Percentiles rank a stretch among this genome's conserved stretches.
phyloP scores from a whole-genome alignment of 2,888 invertebrate genomes.

The Rhynchonema sp. region DNA sequence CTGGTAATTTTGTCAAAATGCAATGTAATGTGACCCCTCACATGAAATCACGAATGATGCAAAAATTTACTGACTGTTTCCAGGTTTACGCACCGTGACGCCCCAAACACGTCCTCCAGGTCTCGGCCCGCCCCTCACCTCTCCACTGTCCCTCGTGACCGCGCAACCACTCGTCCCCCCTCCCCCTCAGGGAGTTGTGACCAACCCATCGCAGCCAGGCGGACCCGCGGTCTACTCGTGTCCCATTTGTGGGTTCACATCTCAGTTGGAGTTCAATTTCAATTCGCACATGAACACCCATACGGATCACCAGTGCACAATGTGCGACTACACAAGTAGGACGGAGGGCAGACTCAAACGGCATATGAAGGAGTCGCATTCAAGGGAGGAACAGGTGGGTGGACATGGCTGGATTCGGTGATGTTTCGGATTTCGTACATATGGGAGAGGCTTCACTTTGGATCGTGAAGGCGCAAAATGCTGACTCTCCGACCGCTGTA shows the following conservation, averaged over 20 bases:
- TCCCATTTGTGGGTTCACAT: constrained; percentile 33
- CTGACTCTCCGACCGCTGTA: too few species aligned
- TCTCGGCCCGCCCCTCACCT: background rate
- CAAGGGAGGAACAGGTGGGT: constrained; percentile 28
- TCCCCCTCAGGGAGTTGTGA: background rate
- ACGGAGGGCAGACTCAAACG: constrained; percentile 38
- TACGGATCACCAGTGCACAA: constrained; percentile 37
- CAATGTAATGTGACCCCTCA: too few species aligned
- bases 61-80: too few species aligned
- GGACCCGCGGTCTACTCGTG: constrained; percentile 24
- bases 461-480: too few species aligned
- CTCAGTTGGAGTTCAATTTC: constrained; percentile 33
- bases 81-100: background rate
- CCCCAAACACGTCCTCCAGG: background rate
- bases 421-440: too few species aligned
- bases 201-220: background rate
- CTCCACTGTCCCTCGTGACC: background rate
- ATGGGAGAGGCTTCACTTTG: too few species aligned
- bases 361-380: constrained; percentile 38
- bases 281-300: constrained; percentile 41
- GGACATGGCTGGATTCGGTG: too few species aligned
- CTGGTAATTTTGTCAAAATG: too few species aligned
- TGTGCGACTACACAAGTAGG: constrained; percentile 38
- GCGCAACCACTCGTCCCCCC: background rate
- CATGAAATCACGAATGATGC: too few species aligned